phyloP scores from a whole-genome alignment of 2,797 vertebrate species.

The Aeoliscus strigatus region DNA sequence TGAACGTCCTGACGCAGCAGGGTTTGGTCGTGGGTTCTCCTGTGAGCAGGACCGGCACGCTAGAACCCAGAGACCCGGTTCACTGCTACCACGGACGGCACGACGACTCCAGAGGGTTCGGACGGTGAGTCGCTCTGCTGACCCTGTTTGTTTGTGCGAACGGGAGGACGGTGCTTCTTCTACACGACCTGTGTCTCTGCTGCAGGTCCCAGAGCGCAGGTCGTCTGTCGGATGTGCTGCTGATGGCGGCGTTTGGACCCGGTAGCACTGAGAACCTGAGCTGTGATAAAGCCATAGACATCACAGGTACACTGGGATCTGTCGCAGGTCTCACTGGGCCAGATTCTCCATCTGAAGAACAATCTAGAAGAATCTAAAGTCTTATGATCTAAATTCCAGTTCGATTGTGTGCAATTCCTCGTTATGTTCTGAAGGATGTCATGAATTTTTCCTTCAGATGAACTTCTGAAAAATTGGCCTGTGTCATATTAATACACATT shows the following conservation, averaged over 20 bases:
- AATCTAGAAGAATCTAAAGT: too few relatives aligned
- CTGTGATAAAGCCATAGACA: constrained; percentile 86
- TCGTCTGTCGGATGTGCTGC: constrained; percentile 89
- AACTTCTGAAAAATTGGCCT: too few relatives aligned
- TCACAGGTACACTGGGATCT: constrained; percentile 75
- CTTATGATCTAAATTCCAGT: too few relatives aligned
- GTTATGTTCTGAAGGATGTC: too few relatives aligned
- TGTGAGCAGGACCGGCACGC: constrained; percentile 77
- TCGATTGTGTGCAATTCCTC: too few relatives aligned
- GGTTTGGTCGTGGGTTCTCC: constrained; percentile 79
- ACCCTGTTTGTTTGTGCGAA: too few relatives aligned
- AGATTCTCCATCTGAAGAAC: too few relatives aligned
- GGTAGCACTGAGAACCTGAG: constrained; percentile 87
- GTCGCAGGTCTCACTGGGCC: not conserved
- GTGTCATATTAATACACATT: too few relatives aligned
- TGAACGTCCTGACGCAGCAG: constrained; percentile 88
- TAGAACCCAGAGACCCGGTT: constrained; percentile 78
- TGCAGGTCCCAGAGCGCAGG: constrained; percentile 92
- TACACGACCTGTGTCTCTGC: too few relatives aligned
- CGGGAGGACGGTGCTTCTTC: too few relatives aligned
- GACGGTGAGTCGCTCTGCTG: too few relatives aligned
- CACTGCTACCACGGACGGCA: constrained; percentile 59
- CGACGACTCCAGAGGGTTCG: constrained; percentile 47
- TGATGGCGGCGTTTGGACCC: constrained; percentile 92
- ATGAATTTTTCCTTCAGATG: too few relatives aligned